Conservation (phyloP, 2,113 vertebrate species). For the Aegotheles bennettii region DNA sequence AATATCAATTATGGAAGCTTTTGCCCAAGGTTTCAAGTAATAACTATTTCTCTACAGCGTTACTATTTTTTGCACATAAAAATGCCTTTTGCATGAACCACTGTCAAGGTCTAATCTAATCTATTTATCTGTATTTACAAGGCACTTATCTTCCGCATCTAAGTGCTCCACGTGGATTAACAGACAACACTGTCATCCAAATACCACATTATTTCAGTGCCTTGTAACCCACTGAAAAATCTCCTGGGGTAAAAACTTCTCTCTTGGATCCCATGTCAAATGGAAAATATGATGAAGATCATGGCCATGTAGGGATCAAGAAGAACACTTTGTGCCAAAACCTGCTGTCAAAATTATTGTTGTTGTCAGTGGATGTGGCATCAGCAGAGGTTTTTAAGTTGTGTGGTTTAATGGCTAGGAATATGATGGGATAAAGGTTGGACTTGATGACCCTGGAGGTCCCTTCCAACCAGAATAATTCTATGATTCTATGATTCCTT, state of each 20-base stretch:
- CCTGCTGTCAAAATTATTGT: not conserved
- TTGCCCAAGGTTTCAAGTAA: conserved; percentile 49
- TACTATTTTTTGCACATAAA: conserved; percentile 53
- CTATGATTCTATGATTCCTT: no score
- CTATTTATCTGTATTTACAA: conserved; percentile 63
- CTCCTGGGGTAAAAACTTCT: not conserved
- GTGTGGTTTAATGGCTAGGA: no score
- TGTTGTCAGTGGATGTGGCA: not conserved
- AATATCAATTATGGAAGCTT: conserved; percentile 56
- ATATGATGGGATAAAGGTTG: no score
- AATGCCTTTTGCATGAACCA: conserved; percentile 57
- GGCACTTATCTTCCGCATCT: conserved; percentile 50
- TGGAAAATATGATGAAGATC: not conserved
- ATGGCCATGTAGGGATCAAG: accelerated
- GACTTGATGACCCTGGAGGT: no score
- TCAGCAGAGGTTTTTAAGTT: not conserved
- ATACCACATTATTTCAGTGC: not conserved
- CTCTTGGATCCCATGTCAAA: not conserved
- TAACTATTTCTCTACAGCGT: conserved; percentile 44
- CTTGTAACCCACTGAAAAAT: not conserved
- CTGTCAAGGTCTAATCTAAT: conserved; percentile 60
- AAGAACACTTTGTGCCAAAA: not conserved
- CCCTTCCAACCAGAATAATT: no score
- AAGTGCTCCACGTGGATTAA: conserved; percentile 35
- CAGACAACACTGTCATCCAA: not conserved